Evolutionary conservation across 2,888 invertebrate species (phyloP).

Genomic region (Drosophila phalerata): DNA sequence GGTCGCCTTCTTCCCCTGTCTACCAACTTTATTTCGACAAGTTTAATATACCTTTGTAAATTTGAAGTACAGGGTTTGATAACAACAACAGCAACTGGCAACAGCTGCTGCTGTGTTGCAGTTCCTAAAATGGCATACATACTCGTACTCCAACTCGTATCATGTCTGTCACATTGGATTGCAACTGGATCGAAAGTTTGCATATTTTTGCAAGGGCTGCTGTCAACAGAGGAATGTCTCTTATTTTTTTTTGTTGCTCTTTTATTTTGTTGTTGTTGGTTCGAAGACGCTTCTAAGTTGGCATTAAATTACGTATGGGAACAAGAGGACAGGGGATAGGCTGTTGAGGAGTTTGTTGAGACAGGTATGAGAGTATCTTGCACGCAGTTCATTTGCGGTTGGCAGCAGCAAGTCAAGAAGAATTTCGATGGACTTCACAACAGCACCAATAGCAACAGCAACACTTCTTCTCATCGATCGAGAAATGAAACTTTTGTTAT

Average conservation of each 20-base stretch:
- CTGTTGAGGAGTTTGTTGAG: conserved; percentile 9
- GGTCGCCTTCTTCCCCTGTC: too few relatives aligned
- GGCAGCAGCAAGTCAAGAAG: conserved; percentile 61
- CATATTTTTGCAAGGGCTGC: conserved; percentile 72
- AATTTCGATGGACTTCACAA: conserved; percentile 70
- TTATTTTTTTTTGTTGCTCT: conserved; percentile 17
- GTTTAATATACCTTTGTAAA: not conserved
- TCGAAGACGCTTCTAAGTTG: conserved; percentile 69
- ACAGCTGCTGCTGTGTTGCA: conserved; percentile 39
- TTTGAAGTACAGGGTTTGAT: not conserved
- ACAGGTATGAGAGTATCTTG: conserved; percentile 43
- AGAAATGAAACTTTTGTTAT: conserved; percentile 12
- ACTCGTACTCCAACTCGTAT: conserved; percentile 55
- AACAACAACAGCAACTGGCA: conserved; percentile 12
- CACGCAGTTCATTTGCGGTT: conserved; percentile 75
- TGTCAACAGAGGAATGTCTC: conserved; percentile 53
- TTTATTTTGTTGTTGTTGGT: conserved; percentile 10
- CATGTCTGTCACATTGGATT: conserved; percentile 66
- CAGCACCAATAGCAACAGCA: conserved; percentile 34
- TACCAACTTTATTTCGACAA: not conserved
- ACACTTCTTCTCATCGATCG: conserved; percentile 39
- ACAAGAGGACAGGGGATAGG: not conserved
- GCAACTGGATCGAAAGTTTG: conserved; percentile 76
- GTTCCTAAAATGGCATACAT: conserved; percentile 67
- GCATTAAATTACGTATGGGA: conserved; percentile 69